phyloP scores from a whole-genome alignment of 2,888 invertebrate genomes.

The Apotomis capreana region DNA sequence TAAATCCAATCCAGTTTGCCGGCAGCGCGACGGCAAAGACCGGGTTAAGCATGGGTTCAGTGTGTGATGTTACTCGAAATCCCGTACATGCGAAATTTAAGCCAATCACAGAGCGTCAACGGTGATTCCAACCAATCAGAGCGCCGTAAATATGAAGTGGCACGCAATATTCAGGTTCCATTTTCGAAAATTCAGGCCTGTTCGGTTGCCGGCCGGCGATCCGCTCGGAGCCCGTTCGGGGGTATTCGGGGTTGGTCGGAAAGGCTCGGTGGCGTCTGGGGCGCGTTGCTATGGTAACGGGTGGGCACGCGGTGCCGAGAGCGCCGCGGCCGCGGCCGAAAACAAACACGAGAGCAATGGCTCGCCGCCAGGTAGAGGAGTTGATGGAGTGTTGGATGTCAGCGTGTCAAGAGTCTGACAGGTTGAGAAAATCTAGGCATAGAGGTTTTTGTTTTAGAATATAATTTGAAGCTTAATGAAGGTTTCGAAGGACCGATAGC shows the following conservation, averaged over 20 bases:
- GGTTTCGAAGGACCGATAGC: no score
- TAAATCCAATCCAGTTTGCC: no score
- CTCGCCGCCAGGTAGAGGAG: slow-evolving; percentile 56
- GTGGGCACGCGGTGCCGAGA: slow-evolving; percentile 63
- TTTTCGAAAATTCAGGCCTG: slow-evolving; percentile 48
- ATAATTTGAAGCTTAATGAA: no score
- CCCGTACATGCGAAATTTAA: slow-evolving; percentile 1
- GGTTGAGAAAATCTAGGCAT: no score
- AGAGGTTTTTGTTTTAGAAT: no score
- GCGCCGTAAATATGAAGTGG: slow-evolving; percentile 43
- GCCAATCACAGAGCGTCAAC: slow-evolving; percentile 7
- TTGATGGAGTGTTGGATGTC: not conserved
- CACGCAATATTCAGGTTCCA: slow-evolving; percentile 36
- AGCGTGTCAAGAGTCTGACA: not conserved
- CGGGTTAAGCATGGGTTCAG: not conserved
- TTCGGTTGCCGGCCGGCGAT: slow-evolving; percentile 45
- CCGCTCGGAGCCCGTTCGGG: slow-evolving; percentile 51
- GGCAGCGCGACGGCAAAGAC: no score
- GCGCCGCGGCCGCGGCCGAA: slow-evolving; percentile 69
- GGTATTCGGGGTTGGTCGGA: slow-evolving; percentile 57
- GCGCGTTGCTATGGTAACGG: slow-evolving; percentile 73
- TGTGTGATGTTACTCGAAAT: not conserved
- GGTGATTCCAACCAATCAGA: slow-evolving; percentile 44
- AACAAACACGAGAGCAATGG: slow-evolving; percentile 72
- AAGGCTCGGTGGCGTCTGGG: slow-evolving; percentile 69